Base-by-base conservation (phyloP, 2,888 invertebrate species). In the Machimus atricapillus region DNA sequence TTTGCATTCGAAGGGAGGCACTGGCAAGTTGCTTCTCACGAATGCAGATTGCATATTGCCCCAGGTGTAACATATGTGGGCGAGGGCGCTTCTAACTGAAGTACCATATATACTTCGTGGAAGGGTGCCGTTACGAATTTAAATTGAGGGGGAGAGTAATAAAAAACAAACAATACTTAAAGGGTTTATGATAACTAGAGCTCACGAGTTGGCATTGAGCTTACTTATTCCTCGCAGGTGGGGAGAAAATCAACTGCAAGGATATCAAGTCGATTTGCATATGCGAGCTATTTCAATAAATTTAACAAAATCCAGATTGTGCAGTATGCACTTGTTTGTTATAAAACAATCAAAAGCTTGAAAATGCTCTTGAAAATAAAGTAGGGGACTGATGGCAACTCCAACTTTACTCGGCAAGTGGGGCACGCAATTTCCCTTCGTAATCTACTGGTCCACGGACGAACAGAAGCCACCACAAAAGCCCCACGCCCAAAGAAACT, bases 91-190 rank as follows among this genome's bases (percentile, higher is more conserved):
- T 14, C 16, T 27, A 12, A 23, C 27, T 19, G 8, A 66, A 66
- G 66, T 56, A 56, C 56, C n/a, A n/a, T 16, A 12, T 40, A 52
- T 52, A 52, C 52, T 40, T 40, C n/a, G n/a, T 23, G 14, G 27
- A 27, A 27, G 66, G 66, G 66, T 66, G 27, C 23, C 66, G 19
- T 66, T 46, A 27, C 66, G 66, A 66, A 66, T 66, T 66, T 66
- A 23, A 66, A 66, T 66, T 66, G 66, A 27, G 8, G 19, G 31
- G 58, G n/a, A 37, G 31, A 58, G 40, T 82, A 82, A 58, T 58
- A 82, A 82, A 82, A 82, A 82, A 58, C 66, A 82, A 82, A 58
- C 66, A 82, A 66, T 66, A 58, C 82, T 82, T 58, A 82, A 23
- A 37, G 37, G 58, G 23, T 82, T 82, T 82, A 82, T 82, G 82